Base-by-base conservation (phyloP, 2,113 vertebrate genomes). In the Pterocles orientalis region DNA sequence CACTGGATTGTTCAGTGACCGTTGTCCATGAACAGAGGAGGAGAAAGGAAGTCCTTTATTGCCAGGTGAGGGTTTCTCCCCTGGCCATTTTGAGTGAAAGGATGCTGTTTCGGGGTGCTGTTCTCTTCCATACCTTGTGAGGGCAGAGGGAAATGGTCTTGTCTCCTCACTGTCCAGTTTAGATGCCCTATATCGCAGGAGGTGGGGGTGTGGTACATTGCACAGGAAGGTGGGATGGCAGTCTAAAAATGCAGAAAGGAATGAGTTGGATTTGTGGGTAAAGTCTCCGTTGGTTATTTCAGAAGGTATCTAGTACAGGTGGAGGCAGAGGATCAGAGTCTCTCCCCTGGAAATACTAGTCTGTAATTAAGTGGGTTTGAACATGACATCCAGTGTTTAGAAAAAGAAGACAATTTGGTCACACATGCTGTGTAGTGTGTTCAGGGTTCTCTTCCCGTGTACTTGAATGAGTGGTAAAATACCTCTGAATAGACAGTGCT, bases 51-150 rank as follows among this genome's bases (percentile, higher is more conserved):
- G 39, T n/a, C 26, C 29, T 70, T 64, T 62, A 53, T 41, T 41
- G 45, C 48, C 88, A 95, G 95, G 90, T 88, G 86, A 83, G 68
- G 71, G 45, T 29, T 88, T 95, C 92, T 81, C 77, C 39, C 12
- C 72, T 66, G 72, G 14, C 39, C 4, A 1, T 78, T 70, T 86
- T n/a, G 51, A 82, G 68, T 62, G 50, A 41, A 92, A 69, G 57
- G 31, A 26, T 77, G 64, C 50, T 72, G 58, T 2, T 86, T 45
- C 76, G 65, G 39, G 34, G 50, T 31, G 13, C 45, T 24, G 23
- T 64, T 78, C 33, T 86, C 64, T 77, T 31, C 28, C 33, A 15
- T 86, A 3, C 9, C 16, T 57, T 36, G 14, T 45, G 28, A 51
- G 12, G 3, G 18, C n/a, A 43, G 23, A 80, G 72, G 19, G 69